Base-by-base conservation (phyloP, 1,140 invertebrate genomes). In the Caenorhabditis brenneri region DNA sequence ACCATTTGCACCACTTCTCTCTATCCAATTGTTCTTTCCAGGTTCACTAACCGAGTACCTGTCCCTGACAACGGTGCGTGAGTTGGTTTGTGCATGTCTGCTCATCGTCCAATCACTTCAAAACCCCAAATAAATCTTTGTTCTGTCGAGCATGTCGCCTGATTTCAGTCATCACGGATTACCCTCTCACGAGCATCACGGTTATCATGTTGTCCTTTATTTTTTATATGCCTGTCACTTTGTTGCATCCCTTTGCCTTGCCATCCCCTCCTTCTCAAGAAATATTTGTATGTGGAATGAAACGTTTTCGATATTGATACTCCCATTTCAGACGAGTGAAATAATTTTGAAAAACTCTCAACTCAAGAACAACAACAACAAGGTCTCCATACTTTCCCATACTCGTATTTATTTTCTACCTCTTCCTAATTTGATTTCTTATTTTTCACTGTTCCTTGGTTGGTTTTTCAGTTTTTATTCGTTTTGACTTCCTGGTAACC, bases 1-100 rank as follows among this genome's bases (percentile, higher is more conserved):
- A 58, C 9, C 9, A 12, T 33, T 9, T 65, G 58, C 65, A 74
- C 36, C 36, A 36, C 31, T n/a, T 36, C 65, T 74, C 65, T 74
- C 36, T 74, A 74, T 27, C 22, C 22, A 39, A 39, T 58, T 46
- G 15, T 42, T 31, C 29, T 46, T 74, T 74, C 65, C 65, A 74
- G 65, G 15, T 74, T 74, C 65, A 74, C 65, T 74, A 74, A 74
- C 65, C 65, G 65, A 42, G 65, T 74, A 42, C 65, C 65, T 74
- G 65, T 74, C 10, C 65, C 65, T 74, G 65, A 74, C 65, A 74
- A 74, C 65, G 65, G 65, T 74, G 65, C 65, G 65, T 74, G 65
- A 74, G 65, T 74, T 74, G 65, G 65, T 74, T 74, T 74, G 22
- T 74, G 65, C 65, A 74, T 74, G 65, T 74, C 36, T n/a, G 36